phyloP scores from a whole-genome alignment of 2,888 invertebrate genomes.

The Podabrus alpinus region DNA sequence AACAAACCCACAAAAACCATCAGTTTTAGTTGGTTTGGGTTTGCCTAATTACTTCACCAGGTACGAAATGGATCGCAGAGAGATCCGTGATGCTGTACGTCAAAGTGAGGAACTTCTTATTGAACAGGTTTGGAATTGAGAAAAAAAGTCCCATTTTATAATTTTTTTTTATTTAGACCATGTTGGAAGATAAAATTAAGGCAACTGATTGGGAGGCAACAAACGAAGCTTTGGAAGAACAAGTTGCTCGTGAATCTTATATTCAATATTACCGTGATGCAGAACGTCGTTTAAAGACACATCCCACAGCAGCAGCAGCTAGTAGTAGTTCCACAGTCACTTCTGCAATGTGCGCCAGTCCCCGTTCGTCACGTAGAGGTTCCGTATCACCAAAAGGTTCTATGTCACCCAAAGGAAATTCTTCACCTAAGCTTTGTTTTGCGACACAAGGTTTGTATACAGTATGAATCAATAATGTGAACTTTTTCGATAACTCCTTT shows the following conservation, averaged over 20 bases:
- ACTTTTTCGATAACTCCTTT: not conserved
- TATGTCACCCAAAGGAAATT: constrained; percentile 49
- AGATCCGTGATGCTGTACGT: constrained; percentile 74
- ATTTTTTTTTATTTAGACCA: constrained; percentile 62
- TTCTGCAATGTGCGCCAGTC: constrained; percentile 48
- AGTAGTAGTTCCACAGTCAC: constrained; percentile 54
- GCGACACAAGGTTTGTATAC: constrained; percentile 30
- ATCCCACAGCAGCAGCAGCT: constrained; percentile 37
- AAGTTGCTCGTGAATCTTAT: constrained; percentile 84
- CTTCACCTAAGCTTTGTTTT: constrained; percentile 45
- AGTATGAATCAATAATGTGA: not conserved
- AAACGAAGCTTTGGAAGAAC: constrained; percentile 87
- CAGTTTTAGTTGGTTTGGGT: constrained; percentile 82
- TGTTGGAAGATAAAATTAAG: constrained; percentile 86
- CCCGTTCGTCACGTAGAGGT: constrained; percentile 48
- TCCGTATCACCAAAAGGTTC: constrained; percentile 53
- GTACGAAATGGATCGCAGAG: constrained; percentile 70
- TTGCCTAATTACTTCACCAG: constrained; percentile 76
- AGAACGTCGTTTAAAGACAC: constrained; percentile 51
- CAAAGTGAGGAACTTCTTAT: constrained; percentile 80
- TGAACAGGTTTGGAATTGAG: constrained; percentile 65
- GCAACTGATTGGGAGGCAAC: constrained; percentile 93
- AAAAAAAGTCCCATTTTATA: not conserved
- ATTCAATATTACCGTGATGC: constrained; percentile 65
- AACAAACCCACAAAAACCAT: constrained; percentile 80